Evolutionary conservation across 2,113 vertebrate genomes (phyloP).

Genomic region (Passer montanus): DNA sequence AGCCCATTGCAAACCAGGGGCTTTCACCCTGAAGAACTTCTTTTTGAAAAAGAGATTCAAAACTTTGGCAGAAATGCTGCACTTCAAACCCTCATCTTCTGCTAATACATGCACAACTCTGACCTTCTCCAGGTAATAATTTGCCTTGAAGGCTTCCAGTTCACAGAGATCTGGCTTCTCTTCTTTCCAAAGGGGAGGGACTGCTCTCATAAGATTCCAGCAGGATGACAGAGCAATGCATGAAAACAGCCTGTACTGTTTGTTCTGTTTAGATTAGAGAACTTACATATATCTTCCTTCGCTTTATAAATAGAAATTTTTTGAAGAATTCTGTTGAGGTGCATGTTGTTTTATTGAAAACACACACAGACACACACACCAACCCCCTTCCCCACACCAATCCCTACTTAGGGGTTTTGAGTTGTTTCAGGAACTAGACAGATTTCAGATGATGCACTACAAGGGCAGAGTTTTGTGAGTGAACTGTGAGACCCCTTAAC

Average conservation of each 20-base stretch:
- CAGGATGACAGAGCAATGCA: not conserved
- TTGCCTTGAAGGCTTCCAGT: not conserved
- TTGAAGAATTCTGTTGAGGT: not conserved
- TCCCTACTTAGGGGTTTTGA: not conserved
- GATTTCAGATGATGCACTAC: not conserved
- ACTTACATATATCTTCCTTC: not conserved
- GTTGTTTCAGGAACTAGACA: not conserved
- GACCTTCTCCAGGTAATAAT: not conserved
- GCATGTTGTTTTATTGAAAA: not conserved
- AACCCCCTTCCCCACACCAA: fast-evolving
- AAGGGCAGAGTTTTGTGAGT: not conserved
- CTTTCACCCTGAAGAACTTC: not conserved
- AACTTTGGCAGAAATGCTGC: not conserved
- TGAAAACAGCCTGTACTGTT: not conserved
- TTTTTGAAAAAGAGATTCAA: not conserved
- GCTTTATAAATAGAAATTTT: not conserved
- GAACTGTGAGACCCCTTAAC: not conserved
- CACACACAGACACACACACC: too few species aligned
- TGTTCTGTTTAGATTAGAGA: not conserved
- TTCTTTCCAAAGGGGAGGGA: not conserved
- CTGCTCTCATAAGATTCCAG: not conserved
- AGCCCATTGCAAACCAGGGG: not conserved
- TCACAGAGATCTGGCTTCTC: not conserved
- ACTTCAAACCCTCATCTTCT: not conserved
- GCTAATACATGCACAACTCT: not conserved